Conservation (phyloP, 2,888 invertebrate species). For the Hydrotaea diabolus region DNA sequence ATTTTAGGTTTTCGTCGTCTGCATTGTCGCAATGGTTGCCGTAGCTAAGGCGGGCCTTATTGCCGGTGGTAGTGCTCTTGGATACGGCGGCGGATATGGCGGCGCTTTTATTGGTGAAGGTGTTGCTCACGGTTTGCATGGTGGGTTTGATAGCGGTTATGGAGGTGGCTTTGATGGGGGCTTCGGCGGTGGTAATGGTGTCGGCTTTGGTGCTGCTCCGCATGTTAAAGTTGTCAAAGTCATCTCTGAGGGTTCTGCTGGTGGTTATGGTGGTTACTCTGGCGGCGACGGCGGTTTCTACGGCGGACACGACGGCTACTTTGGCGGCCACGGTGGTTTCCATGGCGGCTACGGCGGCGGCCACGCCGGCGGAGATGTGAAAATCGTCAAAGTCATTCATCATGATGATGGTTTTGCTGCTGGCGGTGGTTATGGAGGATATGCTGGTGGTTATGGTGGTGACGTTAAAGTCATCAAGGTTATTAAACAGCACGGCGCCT, state of each 20-base stretch:
- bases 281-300: slow-evolving; percentile 29
- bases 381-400: slow-evolving; percentile 22
- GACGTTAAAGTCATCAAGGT: slow-evolving; percentile 70
- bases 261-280: slow-evolving; percentile 31
- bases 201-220: slow-evolving; percentile 53
- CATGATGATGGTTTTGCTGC: slow-evolving; percentile 40
- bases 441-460: slow-evolving; percentile 55
- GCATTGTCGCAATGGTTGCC: slow-evolving; percentile 56
- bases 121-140: slow-evolving; percentile 38
- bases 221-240: slow-evolving; percentile 69
- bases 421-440: slow-evolving; percentile 23
- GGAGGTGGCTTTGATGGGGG: slow-evolving; percentile 7
- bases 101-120: slow-evolving; percentile 37
- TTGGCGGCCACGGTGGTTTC: slow-evolving; percentile 28
- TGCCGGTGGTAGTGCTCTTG: slow-evolving; percentile 44
- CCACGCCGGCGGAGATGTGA: slow-evolving; percentile 42
- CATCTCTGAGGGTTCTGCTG: slow-evolving; percentile 56
- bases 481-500: slow-evolving; percentile 62
- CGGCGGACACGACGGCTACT: slow-evolving; percentile 48
- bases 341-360: neutral
- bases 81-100: slow-evolving; percentile 31
- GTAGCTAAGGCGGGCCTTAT: slow-evolving; percentile 58
- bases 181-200: slow-evolving; percentile 42
- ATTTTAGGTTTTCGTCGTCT: slow-evolving; percentile 55
- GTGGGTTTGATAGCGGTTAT: slow-evolving; percentile 32